Percentiles rank a stretch among this genome's conserved stretches.
phyloP scores from a whole-genome alignment of 2,797 vertebrate genomes.

The Eurystomus glaucurus region DNA sequence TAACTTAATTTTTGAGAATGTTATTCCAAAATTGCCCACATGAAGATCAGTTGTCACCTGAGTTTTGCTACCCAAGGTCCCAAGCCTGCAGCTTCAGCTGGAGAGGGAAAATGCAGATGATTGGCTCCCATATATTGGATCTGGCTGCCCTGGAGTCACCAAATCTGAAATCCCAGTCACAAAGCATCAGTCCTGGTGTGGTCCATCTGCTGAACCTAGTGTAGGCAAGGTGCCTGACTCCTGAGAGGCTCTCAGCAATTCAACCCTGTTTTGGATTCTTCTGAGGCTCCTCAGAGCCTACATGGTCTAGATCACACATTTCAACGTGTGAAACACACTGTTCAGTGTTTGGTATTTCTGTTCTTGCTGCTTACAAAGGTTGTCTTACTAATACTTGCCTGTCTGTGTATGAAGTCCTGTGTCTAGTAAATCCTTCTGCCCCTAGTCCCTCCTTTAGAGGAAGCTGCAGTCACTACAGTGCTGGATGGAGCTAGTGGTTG shows the following conservation, averaged over 20 bases:
- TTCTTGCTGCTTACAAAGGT: background rate
- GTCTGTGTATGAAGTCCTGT: background rate
- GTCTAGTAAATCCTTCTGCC: background rate
- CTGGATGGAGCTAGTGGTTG: background rate
- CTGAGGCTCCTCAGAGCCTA: background rate
- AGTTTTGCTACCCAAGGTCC: background rate
- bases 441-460: fast-evolving
- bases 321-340: background rate
- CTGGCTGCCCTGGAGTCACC: background rate
- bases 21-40: background rate
- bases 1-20: background rate
- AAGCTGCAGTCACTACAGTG: background rate
- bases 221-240: background rate
- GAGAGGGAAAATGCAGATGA: background rate
- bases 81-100: background rate
- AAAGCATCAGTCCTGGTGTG: background rate
- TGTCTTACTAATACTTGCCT: background rate
- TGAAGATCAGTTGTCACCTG: background rate
- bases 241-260: background rate
- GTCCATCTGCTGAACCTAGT: background rate
- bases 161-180: background rate
- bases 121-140: background rate
- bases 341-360: background rate
- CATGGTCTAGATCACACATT: background rate
- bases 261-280: background rate